Evolutionary conservation across 2,797 vertebrate genomes (phyloP).

Genomic region (Rhincodon typus): DNA sequence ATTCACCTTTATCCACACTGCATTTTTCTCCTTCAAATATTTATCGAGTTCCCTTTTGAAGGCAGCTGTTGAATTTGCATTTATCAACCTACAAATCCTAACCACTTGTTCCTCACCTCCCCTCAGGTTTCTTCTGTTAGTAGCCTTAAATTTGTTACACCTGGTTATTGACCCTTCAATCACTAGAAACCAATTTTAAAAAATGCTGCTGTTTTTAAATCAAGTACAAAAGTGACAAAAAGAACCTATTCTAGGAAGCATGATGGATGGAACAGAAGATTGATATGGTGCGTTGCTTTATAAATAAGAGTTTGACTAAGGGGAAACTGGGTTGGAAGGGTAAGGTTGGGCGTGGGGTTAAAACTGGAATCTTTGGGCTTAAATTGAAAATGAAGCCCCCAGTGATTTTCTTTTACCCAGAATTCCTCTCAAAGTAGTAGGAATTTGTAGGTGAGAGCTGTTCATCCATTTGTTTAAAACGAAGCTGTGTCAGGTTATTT

Average conservation of each 20-base stretch:
- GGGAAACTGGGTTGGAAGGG: neutral
- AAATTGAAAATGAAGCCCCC: neutral
- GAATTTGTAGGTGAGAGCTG: neutral
- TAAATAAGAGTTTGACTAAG: neutral
- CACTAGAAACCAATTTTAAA: neutral
- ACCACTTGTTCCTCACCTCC: no score
- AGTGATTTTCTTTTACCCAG: neutral
- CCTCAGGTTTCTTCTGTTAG: neutral
- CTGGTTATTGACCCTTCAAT: neutral
- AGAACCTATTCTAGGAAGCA: neutral
- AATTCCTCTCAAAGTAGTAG: neutral
- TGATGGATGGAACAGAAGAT: neutral
- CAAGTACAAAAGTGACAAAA: neutral
- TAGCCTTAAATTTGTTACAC: neutral
- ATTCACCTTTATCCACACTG: no score
- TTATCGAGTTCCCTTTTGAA: no score
- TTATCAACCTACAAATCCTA: no score
- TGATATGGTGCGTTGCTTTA: neutral
- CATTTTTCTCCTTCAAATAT: no score
- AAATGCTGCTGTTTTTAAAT: neutral
- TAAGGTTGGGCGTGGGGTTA: no score
- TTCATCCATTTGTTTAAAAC: neutral
- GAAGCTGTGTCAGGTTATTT: neutral
- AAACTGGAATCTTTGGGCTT: neutral
- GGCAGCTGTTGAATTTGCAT: no score